phyloP scores from a whole-genome alignment of 37 sponge, comb jelly and placozoan genomes.

The Diacarnus erythraeanus region DNA sequence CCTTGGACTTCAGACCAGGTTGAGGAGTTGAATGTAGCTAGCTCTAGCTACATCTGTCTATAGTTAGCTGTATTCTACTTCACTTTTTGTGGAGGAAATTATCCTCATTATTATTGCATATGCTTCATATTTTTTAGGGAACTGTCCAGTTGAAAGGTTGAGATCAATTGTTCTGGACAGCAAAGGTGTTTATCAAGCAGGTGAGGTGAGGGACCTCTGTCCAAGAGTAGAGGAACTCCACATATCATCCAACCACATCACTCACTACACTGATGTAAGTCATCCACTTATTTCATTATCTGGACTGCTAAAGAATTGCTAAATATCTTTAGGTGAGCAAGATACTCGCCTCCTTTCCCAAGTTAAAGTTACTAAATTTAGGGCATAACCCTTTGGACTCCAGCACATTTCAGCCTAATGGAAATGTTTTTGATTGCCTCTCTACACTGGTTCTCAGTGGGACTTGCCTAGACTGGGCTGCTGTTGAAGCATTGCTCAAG shows the following conservation, averaged over 20 bases:
- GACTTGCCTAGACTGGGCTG: slow-evolving; percentile 23
- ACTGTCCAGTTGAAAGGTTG: slow-evolving; percentile 9
- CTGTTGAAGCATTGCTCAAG: slow-evolving; percentile 21
- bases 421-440: not conserved
- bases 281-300: not conserved
- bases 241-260: slow-evolving; percentile 32
- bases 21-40: too few species aligned
- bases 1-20: slow-evolving; percentile 34
- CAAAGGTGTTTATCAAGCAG: slow-evolving; percentile 10
- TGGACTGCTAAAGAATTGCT: too few species aligned
- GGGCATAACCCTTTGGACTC: slow-evolving; percentile 1
- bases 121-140: slow-evolving; percentile 15
- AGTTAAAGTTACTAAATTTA: slow-evolving; percentile 12
- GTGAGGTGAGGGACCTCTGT: slow-evolving; percentile 36
- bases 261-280: slow-evolving; percentile 32
- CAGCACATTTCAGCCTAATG: slow-evolving; percentile 4
- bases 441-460: slow-evolving; percentile 26
- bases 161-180: slow-evolving; percentile 34
- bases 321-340: slow-evolving; percentile 15
- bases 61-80: not conserved
- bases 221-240: slow-evolving; percentile 39
- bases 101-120: not conserved
- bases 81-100: too few species aligned
- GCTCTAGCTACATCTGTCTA: too few species aligned
- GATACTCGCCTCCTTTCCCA: slow-evolving; percentile 10